Base-by-base conservation (phyloP, 37 sponge, comb jelly and placozoan genomes). In the Beroe ovata region DNA sequence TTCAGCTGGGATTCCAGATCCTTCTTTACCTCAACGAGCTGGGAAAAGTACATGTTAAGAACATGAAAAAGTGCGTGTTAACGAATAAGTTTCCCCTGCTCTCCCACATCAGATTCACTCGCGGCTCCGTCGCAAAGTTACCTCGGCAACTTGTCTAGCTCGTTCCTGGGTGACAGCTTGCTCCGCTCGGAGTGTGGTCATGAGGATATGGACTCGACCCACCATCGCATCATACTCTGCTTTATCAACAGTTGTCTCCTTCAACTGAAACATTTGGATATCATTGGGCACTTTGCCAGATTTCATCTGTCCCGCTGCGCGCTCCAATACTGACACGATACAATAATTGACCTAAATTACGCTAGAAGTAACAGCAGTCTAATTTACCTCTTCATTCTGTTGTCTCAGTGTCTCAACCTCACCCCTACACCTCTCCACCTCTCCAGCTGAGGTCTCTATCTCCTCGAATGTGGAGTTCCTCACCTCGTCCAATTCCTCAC, bases 81-180 rank as follows among this genome's bases (percentile, higher is more conserved):
- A n/a, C n/a, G n/a, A n/a, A n/a, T n/a, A n/a, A n/a, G n/a, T n/a
- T n/a, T n/a, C n/a, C n/a, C n/a, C n/a, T n/a, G n/a, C n/a, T n/a
- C n/a, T n/a, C n/a, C n/a, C n/a, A n/a, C n/a, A n/a, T n/a, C n/a
- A n/a, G n/a, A n/a, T n/a, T n/a, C n/a, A n/a, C n/a, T n/a, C n/a
- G n/a, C n/a, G n/a, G n/a, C n/a, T n/a, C n/a, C n/a, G n/a, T n/a
- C n/a, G n/a, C n/a, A n/a, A n/a, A n/a, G n/a, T n/a, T n/a, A 66
- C 32, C 69, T 66, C 69, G 36, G 1, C 30, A 30, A 66, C 69
- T 66, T 66, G 69, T 33, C 16, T 29, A 66, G 69, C 69, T 4
- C 69, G 69, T 37, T 66, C 69, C 25, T 30, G 69, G 3, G 69
- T 29, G 32, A 66, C 69, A 66, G 69, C 69, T 30, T 66, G 69